Conservation (phyloP, 2,888 invertebrate species). For the Acleris holmiana region DNA sequence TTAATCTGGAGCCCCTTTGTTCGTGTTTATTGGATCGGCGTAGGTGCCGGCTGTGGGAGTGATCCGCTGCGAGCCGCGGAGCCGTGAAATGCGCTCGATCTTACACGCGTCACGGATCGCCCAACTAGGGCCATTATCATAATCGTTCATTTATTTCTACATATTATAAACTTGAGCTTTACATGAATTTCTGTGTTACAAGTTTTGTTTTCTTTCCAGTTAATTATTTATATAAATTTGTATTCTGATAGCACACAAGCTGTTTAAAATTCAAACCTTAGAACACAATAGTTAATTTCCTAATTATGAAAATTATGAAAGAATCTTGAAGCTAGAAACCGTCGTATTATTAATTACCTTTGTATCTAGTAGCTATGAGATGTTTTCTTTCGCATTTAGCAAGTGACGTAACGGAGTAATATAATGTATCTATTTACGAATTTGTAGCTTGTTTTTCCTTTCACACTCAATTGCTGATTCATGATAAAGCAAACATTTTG, state of each 20-base stretch:
- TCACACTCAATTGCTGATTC: background rate
- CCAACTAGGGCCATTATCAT: slow-evolving; percentile 17
- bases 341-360: background rate
- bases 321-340: background rate
- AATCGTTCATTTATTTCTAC: slow-evolving; percentile 17
- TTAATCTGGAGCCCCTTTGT: slow-evolving; percentile 60
- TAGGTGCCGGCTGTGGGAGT: slow-evolving; percentile 14
- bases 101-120: slow-evolving; percentile 26
- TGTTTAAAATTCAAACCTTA: too few species aligned
- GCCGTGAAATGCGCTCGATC: slow-evolving; percentile 33
- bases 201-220: background rate
- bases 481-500: background rate
- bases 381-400: background rate
- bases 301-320: too few species aligned
- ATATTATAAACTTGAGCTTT: slow-evolving; percentile 17
- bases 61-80: slow-evolving; percentile 20
- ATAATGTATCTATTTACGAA: background rate
- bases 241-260: too few species aligned
- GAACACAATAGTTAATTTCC: too few species aligned
- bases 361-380: background rate
- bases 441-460: background rate
- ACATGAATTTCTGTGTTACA: slow-evolving; percentile 20
- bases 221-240: slow-evolving; percentile 1
- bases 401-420: background rate
- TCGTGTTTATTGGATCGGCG: slow-evolving; percentile 41